These are phyloP conservation scores for Tridacna crocea DNA, from an alignment of 2,888 invertebrate genomes.

Conservation along the genomic window DNA sequence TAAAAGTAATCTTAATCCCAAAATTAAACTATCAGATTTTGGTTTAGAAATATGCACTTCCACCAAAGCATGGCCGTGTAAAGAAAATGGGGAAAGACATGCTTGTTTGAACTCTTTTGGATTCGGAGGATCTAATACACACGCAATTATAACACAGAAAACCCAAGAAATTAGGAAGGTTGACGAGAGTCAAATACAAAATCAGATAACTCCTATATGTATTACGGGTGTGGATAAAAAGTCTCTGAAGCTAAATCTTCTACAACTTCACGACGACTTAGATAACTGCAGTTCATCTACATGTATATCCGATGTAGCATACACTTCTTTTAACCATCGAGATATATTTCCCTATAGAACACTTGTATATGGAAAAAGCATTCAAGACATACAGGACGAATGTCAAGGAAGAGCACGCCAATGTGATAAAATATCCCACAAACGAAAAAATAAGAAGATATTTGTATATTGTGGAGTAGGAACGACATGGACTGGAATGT, in stretches of 20 bases:
- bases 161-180: background rate
- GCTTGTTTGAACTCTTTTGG: slow-evolving; percentile 17
- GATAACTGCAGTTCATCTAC: background rate
- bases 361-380: slow-evolving; percentile 28
- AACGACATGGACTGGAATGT: slow-evolving; percentile 67
- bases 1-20: background rate
- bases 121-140: slow-evolving; percentile 1
- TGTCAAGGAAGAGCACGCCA: slow-evolving; percentile 18
- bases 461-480: slow-evolving; percentile 73
- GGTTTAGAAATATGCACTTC: slow-evolving; percentile 2
- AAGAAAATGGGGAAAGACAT: background rate
- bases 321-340: background rate
- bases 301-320: background rate
- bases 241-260: background rate
- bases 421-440: background rate
- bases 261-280: slow-evolving; percentile 1
- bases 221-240: background rate
- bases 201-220: background rate
- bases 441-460: slow-evolving; percentile 32
- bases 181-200: no score
- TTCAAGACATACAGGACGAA: slow-evolving; percentile 21
- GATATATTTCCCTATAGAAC: slow-evolving; percentile 26
- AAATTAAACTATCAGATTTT: slow-evolving; percentile 9
- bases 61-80: background rate
- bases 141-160: slow-evolving; percentile 9